A percentile compares a stretch with the other conserved stretches of the same genome.
phyloP scores from a whole-genome alignment of 2,113 vertebrate species.

The Onychostruthus taczanowskii region DNA sequence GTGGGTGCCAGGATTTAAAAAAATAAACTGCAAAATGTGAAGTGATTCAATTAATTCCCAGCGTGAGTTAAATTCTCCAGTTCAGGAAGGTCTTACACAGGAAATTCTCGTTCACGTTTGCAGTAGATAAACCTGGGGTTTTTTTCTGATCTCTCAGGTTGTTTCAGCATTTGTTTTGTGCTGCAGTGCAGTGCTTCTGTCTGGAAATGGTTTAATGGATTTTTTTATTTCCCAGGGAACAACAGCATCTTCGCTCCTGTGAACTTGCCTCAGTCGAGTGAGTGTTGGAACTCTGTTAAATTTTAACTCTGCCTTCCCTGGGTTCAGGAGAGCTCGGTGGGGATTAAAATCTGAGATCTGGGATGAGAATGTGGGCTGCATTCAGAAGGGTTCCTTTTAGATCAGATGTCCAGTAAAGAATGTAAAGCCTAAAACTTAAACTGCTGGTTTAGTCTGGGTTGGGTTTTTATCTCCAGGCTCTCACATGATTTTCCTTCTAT shows the following conservation, averaged over 20 bases:
- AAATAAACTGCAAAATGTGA: background rate
- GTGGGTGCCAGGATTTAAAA: background rate
- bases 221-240: slow-evolving; percentile 74
- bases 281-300: slow-evolving; percentile 59
- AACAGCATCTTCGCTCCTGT: slow-evolving; percentile 87
- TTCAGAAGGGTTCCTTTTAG: background rate
- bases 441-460: background rate
- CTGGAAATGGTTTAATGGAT: background rate
- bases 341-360: background rate
- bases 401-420: background rate
- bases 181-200: background rate
- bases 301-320: background rate
- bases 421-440: background rate
- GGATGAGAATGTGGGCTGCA: background rate
- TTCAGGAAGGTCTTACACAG: background rate
- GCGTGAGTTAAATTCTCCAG: background rate
- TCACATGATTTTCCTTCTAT: background rate
- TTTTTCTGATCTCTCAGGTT: background rate
- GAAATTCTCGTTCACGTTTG: accelerated
- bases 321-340: background rate
- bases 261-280: slow-evolving; percentile 85
- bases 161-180: accelerated
- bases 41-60: background rate
- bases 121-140: background rate
- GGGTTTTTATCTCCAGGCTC: background rate